A percentile compares a stretch with the other conserved stretches of the same genome.
Evolutionary conservation across 2,888 invertebrate genomes (phyloP).

Genomic region (Pachliopta kotzebuea): DNA sequence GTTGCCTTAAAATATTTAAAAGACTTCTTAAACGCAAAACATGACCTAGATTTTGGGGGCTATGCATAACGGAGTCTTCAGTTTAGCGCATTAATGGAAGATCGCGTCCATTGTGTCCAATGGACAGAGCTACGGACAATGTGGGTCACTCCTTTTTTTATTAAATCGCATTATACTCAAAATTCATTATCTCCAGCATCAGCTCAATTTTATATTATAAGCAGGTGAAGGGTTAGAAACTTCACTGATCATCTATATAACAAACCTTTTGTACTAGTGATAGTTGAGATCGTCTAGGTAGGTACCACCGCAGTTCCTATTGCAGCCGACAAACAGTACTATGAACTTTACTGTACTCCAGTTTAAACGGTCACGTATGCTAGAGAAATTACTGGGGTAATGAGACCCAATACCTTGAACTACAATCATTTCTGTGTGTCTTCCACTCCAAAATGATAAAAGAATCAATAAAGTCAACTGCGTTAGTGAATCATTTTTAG

Average conservation of each 20-base stretch:
- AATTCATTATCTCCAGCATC: not conserved
- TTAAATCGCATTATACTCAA: not conserved
- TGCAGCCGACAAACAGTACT: too few relatives aligned
- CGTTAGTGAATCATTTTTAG: not conserved
- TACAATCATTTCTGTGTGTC: not conserved
- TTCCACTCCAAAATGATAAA: not conserved
- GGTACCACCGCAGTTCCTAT: too few relatives aligned
- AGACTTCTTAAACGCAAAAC: constrained; percentile 1
- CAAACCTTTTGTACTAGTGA: too few relatives aligned
- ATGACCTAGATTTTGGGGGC: not conserved
- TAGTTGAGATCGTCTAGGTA: too few relatives aligned
- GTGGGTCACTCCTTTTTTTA: constrained; percentile 7
- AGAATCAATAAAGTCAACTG: constrained; percentile 4
- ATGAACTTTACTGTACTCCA: too few relatives aligned
- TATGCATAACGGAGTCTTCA: constrained; percentile 5
- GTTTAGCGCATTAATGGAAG: constrained; percentile 10
- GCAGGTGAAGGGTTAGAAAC: too few relatives aligned
- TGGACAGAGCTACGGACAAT: constrained; percentile 15
- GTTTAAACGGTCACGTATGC: too few relatives aligned
- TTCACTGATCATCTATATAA: too few relatives aligned
- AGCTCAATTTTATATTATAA: not conserved
- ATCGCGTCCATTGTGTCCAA: constrained; percentile 20
- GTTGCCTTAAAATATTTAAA: not conserved
- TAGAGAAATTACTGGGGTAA: too few relatives aligned
- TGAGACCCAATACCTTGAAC: too few relatives aligned